phyloP scores from a whole-genome alignment of 2,888 invertebrate species.

The Orthosia cruda region DNA sequence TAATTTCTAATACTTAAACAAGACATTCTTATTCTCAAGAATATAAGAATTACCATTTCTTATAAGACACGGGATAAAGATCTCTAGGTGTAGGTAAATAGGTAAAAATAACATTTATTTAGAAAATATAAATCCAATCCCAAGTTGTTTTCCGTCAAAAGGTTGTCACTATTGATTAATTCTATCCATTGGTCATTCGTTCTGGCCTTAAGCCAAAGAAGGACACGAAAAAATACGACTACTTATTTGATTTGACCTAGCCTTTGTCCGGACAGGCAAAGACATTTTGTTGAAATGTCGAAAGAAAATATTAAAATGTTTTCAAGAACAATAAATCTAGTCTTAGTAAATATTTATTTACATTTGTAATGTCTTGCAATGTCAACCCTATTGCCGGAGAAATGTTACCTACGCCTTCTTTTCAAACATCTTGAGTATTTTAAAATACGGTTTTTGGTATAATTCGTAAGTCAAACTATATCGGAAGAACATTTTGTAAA shows the following conservation, averaged over 20 bases:
- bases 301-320: not conserved
- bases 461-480: not conserved
- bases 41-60: no score
- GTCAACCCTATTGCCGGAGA: not conserved
- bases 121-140: not conserved
- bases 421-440: not conserved
- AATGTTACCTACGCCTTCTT: not conserved
- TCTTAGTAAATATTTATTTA: constrained; percentile 3
- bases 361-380: not conserved
- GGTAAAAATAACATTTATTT: no score
- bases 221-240: constrained; percentile 18
- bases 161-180: constrained; percentile 37
- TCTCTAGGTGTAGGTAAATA: no score
- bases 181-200: constrained; percentile 28
- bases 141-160: constrained; percentile 37
- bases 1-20: no score
- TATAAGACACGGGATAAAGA: no score
- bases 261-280: constrained; percentile 22
- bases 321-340: constrained; percentile 8
- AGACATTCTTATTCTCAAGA: no score
- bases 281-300: constrained; percentile 23
- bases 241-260: constrained; percentile 45
- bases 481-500: no score
- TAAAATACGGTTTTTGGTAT: not conserved
- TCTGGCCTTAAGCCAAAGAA: constrained; percentile 47